Evolutionary conservation across 2,113 vertebrate species (phyloP).

Genomic region (Polypterus bichir): DNA sequence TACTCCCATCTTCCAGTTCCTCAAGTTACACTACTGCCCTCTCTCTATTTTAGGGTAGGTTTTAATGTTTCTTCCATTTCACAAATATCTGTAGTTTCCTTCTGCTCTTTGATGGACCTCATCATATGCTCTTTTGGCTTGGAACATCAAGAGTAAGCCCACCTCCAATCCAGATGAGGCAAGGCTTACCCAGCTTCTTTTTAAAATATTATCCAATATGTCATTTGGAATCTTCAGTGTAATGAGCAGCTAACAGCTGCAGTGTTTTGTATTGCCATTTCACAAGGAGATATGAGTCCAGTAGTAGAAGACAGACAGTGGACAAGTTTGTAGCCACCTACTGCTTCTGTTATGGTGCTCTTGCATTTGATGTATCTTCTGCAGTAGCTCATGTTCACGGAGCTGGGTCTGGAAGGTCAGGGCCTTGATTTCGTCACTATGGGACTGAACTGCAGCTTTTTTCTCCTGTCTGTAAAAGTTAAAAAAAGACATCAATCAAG

Average conservation of each 20-base stretch:
- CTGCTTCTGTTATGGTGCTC: slow-evolving; percentile 77
- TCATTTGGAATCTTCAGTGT: slow-evolving; percentile 70
- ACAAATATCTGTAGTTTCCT: too few species aligned
- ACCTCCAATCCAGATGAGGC: slow-evolving; percentile 32
- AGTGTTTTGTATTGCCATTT: slow-evolving; percentile 84
- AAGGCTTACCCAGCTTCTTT: slow-evolving; percentile 71
- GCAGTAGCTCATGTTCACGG: slow-evolving; percentile 71
- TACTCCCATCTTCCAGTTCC: too few species aligned
- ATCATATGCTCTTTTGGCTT: too few species aligned
- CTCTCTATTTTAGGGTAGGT: too few species aligned
- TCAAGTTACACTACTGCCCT: too few species aligned
- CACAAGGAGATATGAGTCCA: slow-evolving; percentile 65
- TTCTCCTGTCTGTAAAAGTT: slow-evolving; percentile 61
- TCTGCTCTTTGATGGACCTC: too few species aligned
- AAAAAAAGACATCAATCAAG: slow-evolving; percentile 19
- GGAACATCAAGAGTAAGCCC: too few species aligned
- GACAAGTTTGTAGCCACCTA: slow-evolving; percentile 64
- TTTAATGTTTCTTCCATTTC: too few species aligned
- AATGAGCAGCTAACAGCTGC: slow-evolving; percentile 86
- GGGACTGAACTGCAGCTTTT: slow-evolving; percentile 61
- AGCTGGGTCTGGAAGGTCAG: slow-evolving; percentile 64
- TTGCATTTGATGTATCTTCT: slow-evolving; percentile 77
- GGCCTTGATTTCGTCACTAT: slow-evolving; percentile 60
- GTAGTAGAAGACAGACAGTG: slow-evolving; percentile 36
- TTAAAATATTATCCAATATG: slow-evolving; percentile 80